phyloP scores from a whole-genome alignment of 2,797 vertebrate species.

The Kryptolebias ocellatus region DNA sequence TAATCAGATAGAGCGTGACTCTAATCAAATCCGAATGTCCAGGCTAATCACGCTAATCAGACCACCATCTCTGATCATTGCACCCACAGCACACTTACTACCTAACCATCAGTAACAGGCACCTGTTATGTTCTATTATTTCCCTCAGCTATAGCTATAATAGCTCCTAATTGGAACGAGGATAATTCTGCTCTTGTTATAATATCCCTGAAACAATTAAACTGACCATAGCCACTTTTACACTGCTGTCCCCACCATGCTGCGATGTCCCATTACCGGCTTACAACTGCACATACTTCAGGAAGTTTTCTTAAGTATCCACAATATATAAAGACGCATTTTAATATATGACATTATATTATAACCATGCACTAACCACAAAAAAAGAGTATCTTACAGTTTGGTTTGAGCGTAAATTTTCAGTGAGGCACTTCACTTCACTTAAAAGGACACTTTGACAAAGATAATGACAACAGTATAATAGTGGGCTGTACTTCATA shows the following conservation, averaged over 20 bases:
- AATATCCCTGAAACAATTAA: background rate
- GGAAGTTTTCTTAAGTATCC: no score
- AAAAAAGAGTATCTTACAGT: background rate
- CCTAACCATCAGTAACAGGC: constrained; percentile 9
- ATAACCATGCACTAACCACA: no score
- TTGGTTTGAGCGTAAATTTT: no score
- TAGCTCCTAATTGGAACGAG: constrained; percentile 6
- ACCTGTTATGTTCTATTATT: constrained; percentile 12
- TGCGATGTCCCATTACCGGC: background rate
- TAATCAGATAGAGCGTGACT: constrained; percentile 50
- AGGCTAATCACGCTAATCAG: constrained; percentile 60
- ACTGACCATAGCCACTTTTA: background rate
- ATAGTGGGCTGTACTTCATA: no score
- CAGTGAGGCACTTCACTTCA: no score
- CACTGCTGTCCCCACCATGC: background rate
- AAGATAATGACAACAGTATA: no score
- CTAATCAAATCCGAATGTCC: constrained; percentile 55
- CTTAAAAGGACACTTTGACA: no score
- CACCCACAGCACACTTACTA: constrained; percentile 4
- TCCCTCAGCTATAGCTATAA: background rate
- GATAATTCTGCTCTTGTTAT: background rate
- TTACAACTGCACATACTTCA: background rate
- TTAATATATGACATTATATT: no score
- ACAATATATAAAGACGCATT: no score
- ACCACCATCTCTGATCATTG: constrained; percentile 26